phyloP scores from a whole-genome alignment of 2,888 invertebrate genomes.

The Folsomia candida region DNA sequence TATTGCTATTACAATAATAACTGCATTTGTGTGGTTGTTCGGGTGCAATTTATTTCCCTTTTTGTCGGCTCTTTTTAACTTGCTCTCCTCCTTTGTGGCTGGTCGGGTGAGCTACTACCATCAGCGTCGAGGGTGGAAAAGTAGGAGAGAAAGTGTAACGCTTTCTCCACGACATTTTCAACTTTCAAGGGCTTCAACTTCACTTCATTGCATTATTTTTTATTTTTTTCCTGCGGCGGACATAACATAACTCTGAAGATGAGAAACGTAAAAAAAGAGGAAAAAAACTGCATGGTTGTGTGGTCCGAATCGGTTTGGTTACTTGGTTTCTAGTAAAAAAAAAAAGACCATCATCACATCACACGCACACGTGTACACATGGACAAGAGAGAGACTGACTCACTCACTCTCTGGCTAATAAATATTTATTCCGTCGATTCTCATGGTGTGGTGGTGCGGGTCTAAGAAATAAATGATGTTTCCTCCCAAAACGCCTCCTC shows the following conservation, averaged over 20 bases:
- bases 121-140: too few species aligned
- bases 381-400: too few species aligned
- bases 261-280: background rate
- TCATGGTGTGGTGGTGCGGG: too few species aligned
- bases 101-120: too few species aligned
- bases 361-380: too few species aligned
- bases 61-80: background rate
- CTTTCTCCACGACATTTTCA: background rate
- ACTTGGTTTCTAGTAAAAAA: background rate
- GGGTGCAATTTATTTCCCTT: background rate
- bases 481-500: slow-evolving; percentile 9
- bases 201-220: background rate
- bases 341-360: too few species aligned
- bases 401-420: slow-evolving; percentile 4
- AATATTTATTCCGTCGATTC: slow-evolving; percentile 17
- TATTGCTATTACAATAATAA: slow-evolving; percentile 10
- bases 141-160: too few species aligned
- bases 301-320: background rate
- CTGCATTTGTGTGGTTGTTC: background rate
- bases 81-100: background rate
- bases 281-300: background rate
- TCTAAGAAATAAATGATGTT: slow-evolving; percentile 11
- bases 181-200: background rate
- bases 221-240: background rate
- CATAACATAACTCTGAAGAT: background rate